These are phyloP conservation scores for Eutolmus rufibarbis DNA, from an alignment of 2,888 invertebrate genomes.

Conservation along the genomic window DNA sequence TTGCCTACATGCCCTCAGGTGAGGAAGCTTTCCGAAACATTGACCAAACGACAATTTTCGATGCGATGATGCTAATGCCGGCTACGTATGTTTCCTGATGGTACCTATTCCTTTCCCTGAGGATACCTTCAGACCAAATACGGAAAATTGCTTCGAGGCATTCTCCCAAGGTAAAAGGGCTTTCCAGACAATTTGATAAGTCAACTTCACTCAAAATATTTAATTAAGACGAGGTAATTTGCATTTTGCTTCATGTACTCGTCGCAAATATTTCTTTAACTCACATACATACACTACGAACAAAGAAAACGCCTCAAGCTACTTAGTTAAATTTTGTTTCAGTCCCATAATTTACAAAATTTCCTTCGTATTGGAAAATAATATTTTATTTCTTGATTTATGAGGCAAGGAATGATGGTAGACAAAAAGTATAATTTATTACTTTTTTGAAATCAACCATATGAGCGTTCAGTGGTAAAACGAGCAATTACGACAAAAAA, in stretches of 20 bases:
- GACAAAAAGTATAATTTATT: too few species aligned
- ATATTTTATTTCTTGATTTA: too few species aligned
- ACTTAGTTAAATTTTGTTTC: too few species aligned
- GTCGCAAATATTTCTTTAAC: background rate
- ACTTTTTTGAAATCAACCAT: too few species aligned
- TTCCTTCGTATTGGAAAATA: too few species aligned
- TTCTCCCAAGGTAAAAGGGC: background rate
- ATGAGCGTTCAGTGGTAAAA: too few species aligned
- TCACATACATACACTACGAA: too few species aligned
- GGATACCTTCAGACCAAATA: background rate
- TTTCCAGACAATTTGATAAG: background rate
- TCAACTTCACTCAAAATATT: background rate
- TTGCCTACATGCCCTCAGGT: background rate
- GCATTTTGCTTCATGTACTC: background rate
- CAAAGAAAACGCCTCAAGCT: too few species aligned
- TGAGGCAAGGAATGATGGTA: too few species aligned
- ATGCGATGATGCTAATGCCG: background rate
- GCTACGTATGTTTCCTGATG: background rate
- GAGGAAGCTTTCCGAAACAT: background rate
- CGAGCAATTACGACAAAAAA: too few species aligned
- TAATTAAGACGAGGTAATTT: background rate
- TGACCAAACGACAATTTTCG: slow-evolving; percentile 14
- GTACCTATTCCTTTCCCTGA: background rate
- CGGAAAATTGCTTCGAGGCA: background rate
- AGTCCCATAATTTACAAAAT: too few species aligned